Base-by-base conservation (phyloP, 2,888 invertebrate genomes). In the Alviniconcha strummeri region DNA sequence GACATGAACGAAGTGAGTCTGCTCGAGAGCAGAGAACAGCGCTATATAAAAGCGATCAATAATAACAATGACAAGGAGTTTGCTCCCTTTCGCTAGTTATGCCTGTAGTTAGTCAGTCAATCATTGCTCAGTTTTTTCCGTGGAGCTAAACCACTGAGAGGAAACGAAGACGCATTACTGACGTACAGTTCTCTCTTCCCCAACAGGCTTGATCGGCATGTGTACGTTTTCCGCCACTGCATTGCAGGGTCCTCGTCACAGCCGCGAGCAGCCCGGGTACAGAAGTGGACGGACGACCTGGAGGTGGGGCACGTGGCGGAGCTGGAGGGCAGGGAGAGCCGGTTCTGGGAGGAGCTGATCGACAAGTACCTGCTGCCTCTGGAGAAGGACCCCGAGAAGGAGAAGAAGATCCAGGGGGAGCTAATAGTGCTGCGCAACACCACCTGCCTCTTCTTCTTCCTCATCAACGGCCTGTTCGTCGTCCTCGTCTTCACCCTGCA, bases 401-500 rank as follows among this genome's bases (percentile, higher is more conserved):
- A 97, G 85, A 86, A 90, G 72, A 88, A 90, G 60, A 87, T 91
- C 7, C 89, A 89, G 67, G 85, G 85, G 0, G 87, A 89, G 1
- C 95, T 99, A 93, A 97, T 97, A 95, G 98, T 98, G 94, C 95
- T 99, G 92, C 96, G 99, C 93, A 98, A 99, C 95, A 97, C 97
- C 92, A 97, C 86, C 7, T 91, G 90, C 84, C 86, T 92, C 64
- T 90, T 89, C 15, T 98, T 99, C 96, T 97, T 98, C 95, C 98
- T 99, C 97, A 94, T 98, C 94, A 99, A 99, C 95, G 98, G 98
- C 89, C 96, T 99, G 92, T 99, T 99, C 96, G 98, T 99, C 92
- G 96, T 99, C 94, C 97, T 98, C 95, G 98, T 99, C 91, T 98
- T 99, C 95, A 96, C 98, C 94, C 96, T 99, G 94, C 99, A 99